These are phyloP conservation scores for Enteromius radiatus DNA, from an alignment of 2,797 vertebrate species.

Conservation along the genomic window DNA sequence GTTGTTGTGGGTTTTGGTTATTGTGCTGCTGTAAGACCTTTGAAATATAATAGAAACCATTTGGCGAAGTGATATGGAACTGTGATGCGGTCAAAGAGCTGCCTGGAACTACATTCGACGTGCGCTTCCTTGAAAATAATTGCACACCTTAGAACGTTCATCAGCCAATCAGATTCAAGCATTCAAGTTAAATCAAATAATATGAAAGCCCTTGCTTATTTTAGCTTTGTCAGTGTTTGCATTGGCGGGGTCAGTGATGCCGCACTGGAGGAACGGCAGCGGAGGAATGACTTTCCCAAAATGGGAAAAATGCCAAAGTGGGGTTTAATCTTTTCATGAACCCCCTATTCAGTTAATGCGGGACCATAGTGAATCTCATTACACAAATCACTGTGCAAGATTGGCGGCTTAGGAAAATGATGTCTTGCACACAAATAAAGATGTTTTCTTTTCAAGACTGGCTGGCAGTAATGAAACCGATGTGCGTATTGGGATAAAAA, in stretches of 20 bases:
- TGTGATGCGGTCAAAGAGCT: too few relatives aligned
- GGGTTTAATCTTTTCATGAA: constrained; percentile 41
- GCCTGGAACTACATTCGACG: too few relatives aligned
- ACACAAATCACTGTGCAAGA: constrained; percentile 46
- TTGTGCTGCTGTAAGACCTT: too few relatives aligned
- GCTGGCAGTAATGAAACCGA: constrained; percentile 10
- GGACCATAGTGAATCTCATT: constrained; percentile 47
- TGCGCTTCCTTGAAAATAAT: too few relatives aligned
- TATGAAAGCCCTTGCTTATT: constrained; percentile 4
- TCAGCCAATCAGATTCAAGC: too few relatives aligned
- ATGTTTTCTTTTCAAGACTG: constrained; percentile 21
- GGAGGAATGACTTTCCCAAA: constrained; percentile 38
- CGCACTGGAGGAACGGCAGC: too few relatives aligned
- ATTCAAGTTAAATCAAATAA: background rate
- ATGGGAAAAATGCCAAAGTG: constrained; percentile 40
- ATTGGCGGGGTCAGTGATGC: constrained; percentile 19
- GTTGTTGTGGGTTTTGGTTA: too few relatives aligned
- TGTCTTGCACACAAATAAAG: constrained; percentile 34
- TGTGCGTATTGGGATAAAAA: background rate
- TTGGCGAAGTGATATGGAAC: too few relatives aligned
- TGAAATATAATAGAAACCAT: too few relatives aligned
- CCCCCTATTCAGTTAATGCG: constrained; percentile 33
- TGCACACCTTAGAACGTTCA: too few relatives aligned
- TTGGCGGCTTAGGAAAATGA: constrained; percentile 34
- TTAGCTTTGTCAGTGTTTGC: constrained; percentile 11